Percentiles rank a stretch among this genome's conserved stretches.
Evolutionary conservation across 2,797 vertebrate species (phyloP).

Genomic region (Anisognathus igniventris): DNA sequence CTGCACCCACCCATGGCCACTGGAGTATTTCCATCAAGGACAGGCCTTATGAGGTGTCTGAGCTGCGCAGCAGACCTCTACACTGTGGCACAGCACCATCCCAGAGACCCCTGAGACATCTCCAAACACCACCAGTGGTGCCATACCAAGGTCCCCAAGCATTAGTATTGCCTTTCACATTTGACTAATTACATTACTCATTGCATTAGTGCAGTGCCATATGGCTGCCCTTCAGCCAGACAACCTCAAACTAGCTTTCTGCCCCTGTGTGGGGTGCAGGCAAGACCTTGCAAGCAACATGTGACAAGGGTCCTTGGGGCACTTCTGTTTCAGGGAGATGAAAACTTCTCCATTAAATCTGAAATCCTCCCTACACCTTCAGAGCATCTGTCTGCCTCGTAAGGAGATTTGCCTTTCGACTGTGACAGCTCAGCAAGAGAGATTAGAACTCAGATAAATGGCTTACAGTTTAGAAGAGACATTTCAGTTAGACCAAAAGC

Average conservation of each 20-base stretch:
- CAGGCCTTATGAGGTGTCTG: neutral
- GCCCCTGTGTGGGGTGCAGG: neutral
- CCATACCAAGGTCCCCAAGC: neutral
- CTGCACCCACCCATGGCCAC: neutral
- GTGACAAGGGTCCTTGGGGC: neutral
- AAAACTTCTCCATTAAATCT: neutral
- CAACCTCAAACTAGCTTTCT: neutral
- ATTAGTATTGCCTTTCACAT: neutral
- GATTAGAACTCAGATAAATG: conserved; percentile 50
- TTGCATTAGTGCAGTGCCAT: neutral
- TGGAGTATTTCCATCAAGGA: neutral
- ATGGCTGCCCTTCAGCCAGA: neutral
- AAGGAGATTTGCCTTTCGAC: conserved; percentile 44
- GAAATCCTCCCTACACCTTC: conserved; percentile 12
- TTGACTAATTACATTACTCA: neutral
- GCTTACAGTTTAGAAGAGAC: conserved; percentile 50
- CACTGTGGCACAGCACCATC: neutral
- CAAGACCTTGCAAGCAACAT: neutral
- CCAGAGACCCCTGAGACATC: neutral
- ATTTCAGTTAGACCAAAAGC: conserved; percentile 56
- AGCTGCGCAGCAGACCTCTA: neutral
- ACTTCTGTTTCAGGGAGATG: neutral
- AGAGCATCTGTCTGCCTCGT: conserved; percentile 38
- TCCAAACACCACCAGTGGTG: neutral
- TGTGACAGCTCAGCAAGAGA: conserved; percentile 42